Evolutionary conservation across 2,888 invertebrate species (phyloP).

Genomic region (Ochropleura leucogaster): DNA sequence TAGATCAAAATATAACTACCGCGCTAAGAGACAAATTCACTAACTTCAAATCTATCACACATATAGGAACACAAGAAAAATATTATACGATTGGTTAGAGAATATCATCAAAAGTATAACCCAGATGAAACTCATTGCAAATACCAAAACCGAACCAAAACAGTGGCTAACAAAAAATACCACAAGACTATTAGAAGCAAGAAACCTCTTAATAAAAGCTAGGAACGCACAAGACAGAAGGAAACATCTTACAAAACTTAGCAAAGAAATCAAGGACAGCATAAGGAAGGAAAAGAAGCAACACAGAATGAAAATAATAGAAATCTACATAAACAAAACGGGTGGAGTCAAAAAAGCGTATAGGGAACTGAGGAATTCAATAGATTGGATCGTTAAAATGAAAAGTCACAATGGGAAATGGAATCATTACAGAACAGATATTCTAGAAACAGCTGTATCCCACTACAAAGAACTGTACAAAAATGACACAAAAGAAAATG

Average conservation of each 20-base stretch:
- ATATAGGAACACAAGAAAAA: constrained; percentile 1
- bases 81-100: constrained; percentile 12
- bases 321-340: background rate
- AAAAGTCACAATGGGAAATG: no score
- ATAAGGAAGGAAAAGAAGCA: background rate
- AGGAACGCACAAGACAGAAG: background rate
- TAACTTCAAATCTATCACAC: background rate
- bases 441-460: no score
- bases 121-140: background rate
- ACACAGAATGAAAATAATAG: background rate
- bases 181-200: background rate
- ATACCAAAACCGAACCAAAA: background rate
- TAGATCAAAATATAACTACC: background rate
- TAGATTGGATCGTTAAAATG: no score
- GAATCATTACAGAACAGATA: no score
- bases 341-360: background rate
- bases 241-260: background rate
- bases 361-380: no score
- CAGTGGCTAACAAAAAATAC: constrained; percentile 1
- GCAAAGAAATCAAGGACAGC: constrained; percentile 10
- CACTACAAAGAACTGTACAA: no score
- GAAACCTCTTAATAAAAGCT: constrained; percentile 2
- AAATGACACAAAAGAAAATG: no score
- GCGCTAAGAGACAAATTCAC: background rate
- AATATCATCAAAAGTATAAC: background rate